These are phyloP conservation scores for Sardinella longiceps DNA, from an alignment of 2,797 vertebrate genomes.

Conservation along the genomic window DNA sequence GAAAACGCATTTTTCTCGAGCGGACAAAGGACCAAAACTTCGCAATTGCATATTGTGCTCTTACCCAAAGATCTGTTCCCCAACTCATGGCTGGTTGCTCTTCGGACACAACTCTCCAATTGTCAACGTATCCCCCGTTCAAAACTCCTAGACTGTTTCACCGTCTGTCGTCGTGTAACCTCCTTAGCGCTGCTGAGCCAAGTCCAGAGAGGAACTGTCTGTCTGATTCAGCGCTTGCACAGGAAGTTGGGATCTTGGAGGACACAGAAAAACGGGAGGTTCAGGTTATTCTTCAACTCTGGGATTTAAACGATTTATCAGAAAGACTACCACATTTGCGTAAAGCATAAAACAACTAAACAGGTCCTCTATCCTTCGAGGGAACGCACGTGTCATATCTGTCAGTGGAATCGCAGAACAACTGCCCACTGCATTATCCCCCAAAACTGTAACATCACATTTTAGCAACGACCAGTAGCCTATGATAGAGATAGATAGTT, in stretches of 20 bases:
- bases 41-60: slow-evolving; percentile 49
- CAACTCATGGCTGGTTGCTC: slow-evolving; percentile 78
- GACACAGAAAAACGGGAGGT: slow-evolving; percentile 49
- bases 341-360: background rate
- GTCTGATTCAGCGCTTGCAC: slow-evolving; percentile 38
- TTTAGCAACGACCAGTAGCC: background rate
- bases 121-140: slow-evolving; percentile 64
- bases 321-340: background rate
- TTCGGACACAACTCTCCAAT: slow-evolving; percentile 59
- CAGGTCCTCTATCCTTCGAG: background rate
- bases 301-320: background rate
- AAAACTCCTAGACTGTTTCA: slow-evolving; percentile 54
- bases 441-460: background rate
- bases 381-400: background rate
- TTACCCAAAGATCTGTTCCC: slow-evolving; percentile 87
- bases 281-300: slow-evolving; percentile 33
- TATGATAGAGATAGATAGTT: too few relatives aligned
- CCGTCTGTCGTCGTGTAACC: slow-evolving; percentile 48
- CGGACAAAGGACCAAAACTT: slow-evolving; percentile 31
- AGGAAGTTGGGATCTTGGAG: slow-evolving; percentile 53
- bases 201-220: slow-evolving; percentile 27
- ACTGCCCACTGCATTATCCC: background rate
- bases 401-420: background rate
- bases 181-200: slow-evolving; percentile 32
- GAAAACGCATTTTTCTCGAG: slow-evolving; percentile 29